Conservation (phyloP, 2,113 vertebrate genomes). For the human (Homo sapiens) region GRCh38 chr2:87018001-87018500, state of each 20-base stretch:
- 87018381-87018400: too few species aligned
- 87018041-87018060: too few species aligned
- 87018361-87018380: too few species aligned
- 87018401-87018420: too few species aligned
- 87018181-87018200: rapidly evolving
- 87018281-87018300: not conserved
- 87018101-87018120: not conserved
- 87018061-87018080: too few species aligned
- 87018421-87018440: too few species aligned
- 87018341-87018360: too few species aligned
- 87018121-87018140: not conserved
- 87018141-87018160: not conserved
- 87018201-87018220: not conserved
- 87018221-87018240: rapidly evolving
- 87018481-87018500: too few species aligned
- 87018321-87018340: too few species aligned
- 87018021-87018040: too few species aligned
- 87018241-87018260: rapidly evolving
- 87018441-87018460: not conserved
- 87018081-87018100: not conserved
- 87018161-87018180: rapidly evolving
- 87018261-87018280: rapidly evolving
- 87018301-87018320: not conserved
- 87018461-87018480: not conserved
- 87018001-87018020: not conserved